Evolutionary conservation across 1,140 invertebrate genomes (phyloP).

Genomic region (Drosophila kikkawai): DNA sequence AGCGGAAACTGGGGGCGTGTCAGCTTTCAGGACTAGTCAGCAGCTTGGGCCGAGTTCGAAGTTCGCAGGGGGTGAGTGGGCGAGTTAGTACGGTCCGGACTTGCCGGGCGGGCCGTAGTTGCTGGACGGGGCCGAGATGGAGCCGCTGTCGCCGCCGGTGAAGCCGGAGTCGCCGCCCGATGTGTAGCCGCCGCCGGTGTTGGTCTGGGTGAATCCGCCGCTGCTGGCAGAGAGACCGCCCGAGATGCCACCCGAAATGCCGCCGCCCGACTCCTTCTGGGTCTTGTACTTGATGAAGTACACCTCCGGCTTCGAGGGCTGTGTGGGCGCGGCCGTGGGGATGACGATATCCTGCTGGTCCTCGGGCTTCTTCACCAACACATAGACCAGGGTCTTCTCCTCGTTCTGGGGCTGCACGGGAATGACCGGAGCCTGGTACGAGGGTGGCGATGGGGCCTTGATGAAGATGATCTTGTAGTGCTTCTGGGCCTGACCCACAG

Average conservation of each 20-base stretch:
- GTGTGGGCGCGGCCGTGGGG: constrained; percentile 90
- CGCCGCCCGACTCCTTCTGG: constrained; percentile 87
- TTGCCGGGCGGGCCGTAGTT: constrained; percentile 88
- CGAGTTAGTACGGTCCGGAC: constrained; percentile 82
- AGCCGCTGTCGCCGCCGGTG: constrained; percentile 82
- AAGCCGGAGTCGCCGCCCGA: constrained; percentile 74
- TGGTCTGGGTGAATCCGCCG: constrained; percentile 73
- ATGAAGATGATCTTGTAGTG: constrained; percentile 96
- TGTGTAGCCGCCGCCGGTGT: constrained; percentile 81
- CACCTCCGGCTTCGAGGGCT: constrained; percentile 93
- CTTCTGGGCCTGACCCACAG: constrained; percentile 89
- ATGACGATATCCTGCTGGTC: constrained; percentile 91
- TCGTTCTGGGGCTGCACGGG: constrained; percentile 92
- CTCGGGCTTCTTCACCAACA: constrained; percentile 93
- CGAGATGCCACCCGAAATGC: constrained; percentile 68
- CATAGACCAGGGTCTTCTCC: constrained; percentile 96
- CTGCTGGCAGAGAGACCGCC: constrained; percentile 73
- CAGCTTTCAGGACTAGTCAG: constrained; percentile 83
- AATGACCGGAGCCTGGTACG: constrained; percentile 90
- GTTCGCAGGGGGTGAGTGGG: constrained; percentile 41
- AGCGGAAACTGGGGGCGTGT: constrained; percentile 57
- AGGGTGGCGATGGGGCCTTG: constrained; percentile 92
- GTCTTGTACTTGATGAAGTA: constrained; percentile 95
- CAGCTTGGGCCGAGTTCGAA: constrained; percentile 77
- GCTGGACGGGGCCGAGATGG: constrained; percentile 86